These are phyloP conservation scores for Mirza zaza DNA, from an alignment of 2,113 vertebrate species.

Conservation along the genomic window DNA sequence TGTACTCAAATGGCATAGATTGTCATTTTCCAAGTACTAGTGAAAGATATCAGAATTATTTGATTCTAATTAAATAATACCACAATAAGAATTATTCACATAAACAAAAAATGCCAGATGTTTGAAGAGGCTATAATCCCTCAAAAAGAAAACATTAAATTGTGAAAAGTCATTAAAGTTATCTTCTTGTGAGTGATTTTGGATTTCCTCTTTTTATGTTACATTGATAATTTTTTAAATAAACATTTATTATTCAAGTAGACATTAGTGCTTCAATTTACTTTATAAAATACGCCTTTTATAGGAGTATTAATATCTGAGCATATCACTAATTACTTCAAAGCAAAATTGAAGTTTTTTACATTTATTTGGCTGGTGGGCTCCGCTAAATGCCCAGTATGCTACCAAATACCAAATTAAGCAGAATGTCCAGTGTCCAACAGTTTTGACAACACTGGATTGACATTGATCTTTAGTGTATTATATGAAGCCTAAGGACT, in stretches of 20 bases:
- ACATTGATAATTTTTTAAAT: constrained; percentile 16
- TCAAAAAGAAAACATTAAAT: constrained; percentile 35
- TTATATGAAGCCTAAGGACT: constrained; percentile 86
- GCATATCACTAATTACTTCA: neutral
- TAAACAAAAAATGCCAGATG: constrained; percentile 29
- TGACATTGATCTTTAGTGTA: constrained; percentile 86
- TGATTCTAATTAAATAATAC: constrained; percentile 22
- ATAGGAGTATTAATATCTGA: constrained; percentile 26
- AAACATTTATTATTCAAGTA: constrained; percentile 29
- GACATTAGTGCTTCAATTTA: neutral
- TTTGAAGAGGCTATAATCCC: constrained; percentile 49
- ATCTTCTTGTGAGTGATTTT: neutral
- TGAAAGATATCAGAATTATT: neutral
- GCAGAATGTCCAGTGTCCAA: constrained; percentile 84
- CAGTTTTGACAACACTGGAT: constrained; percentile 90
- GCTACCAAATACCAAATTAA: constrained; percentile 75
- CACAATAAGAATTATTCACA: neutral
- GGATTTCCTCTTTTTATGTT: constrained; percentile 32
- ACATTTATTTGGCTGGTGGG: constrained; percentile 79
- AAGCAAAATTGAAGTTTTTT: constrained; percentile 79
- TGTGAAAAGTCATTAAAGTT: constrained; percentile 45
- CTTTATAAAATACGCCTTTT: constrained; percentile 59
- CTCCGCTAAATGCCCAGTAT: constrained; percentile 82
- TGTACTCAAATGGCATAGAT: neutral
- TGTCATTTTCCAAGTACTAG: constrained; percentile 2